Conservation (phyloP, 2,113 vertebrate species). For the Sander lucioperca region DNA sequence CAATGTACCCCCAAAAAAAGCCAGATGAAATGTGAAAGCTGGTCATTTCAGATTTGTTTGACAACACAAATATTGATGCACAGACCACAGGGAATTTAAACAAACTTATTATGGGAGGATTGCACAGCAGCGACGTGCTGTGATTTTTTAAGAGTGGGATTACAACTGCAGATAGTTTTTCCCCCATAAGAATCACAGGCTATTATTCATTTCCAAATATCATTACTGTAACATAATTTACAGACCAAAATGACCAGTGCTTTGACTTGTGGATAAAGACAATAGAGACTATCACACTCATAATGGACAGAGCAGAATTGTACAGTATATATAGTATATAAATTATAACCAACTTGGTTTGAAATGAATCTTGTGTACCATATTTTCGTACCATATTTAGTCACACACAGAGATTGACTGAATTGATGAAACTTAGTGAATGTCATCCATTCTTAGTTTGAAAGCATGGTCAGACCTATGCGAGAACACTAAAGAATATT, state of each 20-base stretch:
- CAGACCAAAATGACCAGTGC: neutral
- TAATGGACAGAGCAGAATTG: neutral
- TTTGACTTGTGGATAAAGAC: constrained; percentile 3
- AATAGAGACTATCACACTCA: neutral
- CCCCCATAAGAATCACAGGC: neutral
- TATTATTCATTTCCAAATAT: neutral
- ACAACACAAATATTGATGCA: constrained; percentile 52
- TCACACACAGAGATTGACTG: neutral
- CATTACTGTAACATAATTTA: neutral
- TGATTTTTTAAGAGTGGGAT: constrained; percentile 15
- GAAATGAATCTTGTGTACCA: neutral
- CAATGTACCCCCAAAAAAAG: constrained; percentile 13
- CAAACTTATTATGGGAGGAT: constrained; percentile 22
- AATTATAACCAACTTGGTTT: neutral
- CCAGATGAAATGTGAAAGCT: constrained; percentile 48
- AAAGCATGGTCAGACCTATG: neutral
- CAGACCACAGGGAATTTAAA: constrained; percentile 37
- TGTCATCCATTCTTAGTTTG: neutral
- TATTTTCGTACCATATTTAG: neutral
- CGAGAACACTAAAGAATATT: neutral
- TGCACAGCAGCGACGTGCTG: constrained; percentile 10
- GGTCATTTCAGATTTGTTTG: constrained; percentile 64
- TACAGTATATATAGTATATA: neutral
- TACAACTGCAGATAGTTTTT: constrained; percentile 2
- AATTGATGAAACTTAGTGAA: no score